These are phyloP conservation scores for Lymantria dispar DNA, from an alignment of 2,888 invertebrate species.

Conservation along the genomic window DNA sequence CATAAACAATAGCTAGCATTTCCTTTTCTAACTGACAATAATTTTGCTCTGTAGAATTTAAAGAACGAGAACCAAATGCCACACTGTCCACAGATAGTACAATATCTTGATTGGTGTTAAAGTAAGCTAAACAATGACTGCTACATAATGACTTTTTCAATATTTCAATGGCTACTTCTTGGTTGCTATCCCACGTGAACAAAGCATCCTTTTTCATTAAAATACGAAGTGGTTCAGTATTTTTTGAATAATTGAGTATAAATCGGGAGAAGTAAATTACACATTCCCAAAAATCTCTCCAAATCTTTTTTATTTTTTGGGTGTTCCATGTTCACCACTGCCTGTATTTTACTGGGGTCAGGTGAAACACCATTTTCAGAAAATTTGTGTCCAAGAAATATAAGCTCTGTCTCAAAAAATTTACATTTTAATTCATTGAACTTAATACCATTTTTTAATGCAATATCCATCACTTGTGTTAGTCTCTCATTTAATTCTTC, in stretches of 20 bases:
- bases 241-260: not conserved
- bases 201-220: not conserved
- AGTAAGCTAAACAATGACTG: not conserved
- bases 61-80: not conserved
- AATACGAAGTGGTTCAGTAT: not conserved
- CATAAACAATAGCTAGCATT: constrained; percentile 29
- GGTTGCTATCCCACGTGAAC: not conserved
- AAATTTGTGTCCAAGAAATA: constrained; percentile 3
- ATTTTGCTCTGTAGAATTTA: constrained; percentile 11
- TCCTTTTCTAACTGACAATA: constrained; percentile 38
- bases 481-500: constrained; percentile 2
- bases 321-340: constrained; percentile 1
- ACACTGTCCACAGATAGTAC: not conserved
- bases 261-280: not conserved
- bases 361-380: not conserved
- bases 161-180: not conserved
- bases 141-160: not conserved
- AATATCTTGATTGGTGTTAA: not conserved
- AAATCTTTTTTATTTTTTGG: not conserved
- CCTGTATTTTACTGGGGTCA: constrained; percentile 1
- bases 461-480: not conserved
- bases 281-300: not conserved
- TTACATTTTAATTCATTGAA: constrained; percentile 5
- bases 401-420: not conserved
- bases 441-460: constrained; percentile 1